Percentiles rank a stretch among this genome's conserved stretches.
Evolutionary conservation across 64 coral and sea anemone genomes (phyloP).

Genomic region (Pocillopora damicornis): DNA sequence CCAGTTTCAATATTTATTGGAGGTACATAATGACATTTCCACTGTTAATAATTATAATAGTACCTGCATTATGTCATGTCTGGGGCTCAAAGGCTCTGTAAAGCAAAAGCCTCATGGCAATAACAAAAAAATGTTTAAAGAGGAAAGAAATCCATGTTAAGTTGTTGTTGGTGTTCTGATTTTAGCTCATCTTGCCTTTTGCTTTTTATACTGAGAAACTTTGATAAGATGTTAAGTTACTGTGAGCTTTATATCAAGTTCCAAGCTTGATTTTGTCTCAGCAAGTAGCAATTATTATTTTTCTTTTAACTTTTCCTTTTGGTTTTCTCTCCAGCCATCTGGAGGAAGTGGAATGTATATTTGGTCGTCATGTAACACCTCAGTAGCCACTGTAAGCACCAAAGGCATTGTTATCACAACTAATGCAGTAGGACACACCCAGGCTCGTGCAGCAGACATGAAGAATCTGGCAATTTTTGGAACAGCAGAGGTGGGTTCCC

Average conservation of each 20-base stretch:
- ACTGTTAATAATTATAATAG: neutral
- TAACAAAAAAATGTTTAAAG: too few relatives aligned
- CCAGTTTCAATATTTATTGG: slow-evolving; percentile 78
- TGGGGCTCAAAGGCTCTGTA: too few relatives aligned
- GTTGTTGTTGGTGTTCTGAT: too few relatives aligned
- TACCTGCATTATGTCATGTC: neutral
- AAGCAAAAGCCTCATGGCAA: too few relatives aligned
- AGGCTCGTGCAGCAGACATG: slow-evolving; percentile 82
- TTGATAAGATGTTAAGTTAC: too few relatives aligned
- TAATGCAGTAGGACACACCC: slow-evolving; percentile 68
- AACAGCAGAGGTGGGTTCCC: slow-evolving; percentile 59
- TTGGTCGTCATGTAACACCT: slow-evolving; percentile 82
- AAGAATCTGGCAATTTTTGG: slow-evolving; percentile 86
- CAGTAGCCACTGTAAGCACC: slow-evolving; percentile 80
- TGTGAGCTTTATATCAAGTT: too few relatives aligned
- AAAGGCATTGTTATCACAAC: slow-evolving; percentile 83
- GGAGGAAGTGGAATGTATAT: slow-evolving; percentile 88
- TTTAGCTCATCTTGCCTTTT: too few relatives aligned
- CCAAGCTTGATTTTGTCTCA: too few relatives aligned
- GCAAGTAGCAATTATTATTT: too few relatives aligned
- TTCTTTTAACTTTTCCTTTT: neutral
- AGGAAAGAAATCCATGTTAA: too few relatives aligned
- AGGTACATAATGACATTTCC: slow-evolving; percentile 30
- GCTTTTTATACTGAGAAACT: too few relatives aligned
- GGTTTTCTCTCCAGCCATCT: slow-evolving; percentile 46